Base-by-base conservation (phyloP, 2,888 invertebrate species). In the Acholoe squamosa region DNA sequence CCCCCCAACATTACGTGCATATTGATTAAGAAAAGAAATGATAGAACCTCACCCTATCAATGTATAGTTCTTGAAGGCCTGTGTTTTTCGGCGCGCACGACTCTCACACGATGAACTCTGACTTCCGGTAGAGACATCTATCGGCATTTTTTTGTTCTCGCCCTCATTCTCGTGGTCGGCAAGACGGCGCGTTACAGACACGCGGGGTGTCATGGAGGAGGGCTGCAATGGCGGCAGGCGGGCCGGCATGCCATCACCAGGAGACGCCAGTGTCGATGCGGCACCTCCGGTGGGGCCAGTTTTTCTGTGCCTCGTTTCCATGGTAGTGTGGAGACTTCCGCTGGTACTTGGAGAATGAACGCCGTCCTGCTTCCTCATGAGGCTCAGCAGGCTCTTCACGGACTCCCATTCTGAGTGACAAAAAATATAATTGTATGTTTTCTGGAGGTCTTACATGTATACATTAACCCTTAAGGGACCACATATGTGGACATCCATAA, bases 31-130 rank as follows among this genome's bases (percentile, higher is more conserved):
- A n/a, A n/a, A n/a, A n/a, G n/a, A n/a, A n/a, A n/a, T n/a, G n/a
- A n/a, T n/a, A n/a, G n/a, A 54, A 14, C 54, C 71, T 71, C 28
- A 71, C 71, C 71, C 71, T 71, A 71, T 71, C n/a, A 71, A 28
- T 71, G 71, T 71, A 25, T n/a, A 28, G 71, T 71, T 71, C 25
- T 71, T 71, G 71, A 71, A 71, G 28, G 28, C 71, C n/a, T 25
- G 25, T 16, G 71, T 71, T 28, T 71, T 0, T n/a, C 28, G 5
- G 12, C 31, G 25, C 71, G 71, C 71, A 3, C 28, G 71, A 0
- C 5, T 7, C 25, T 1, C 3, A 28, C 71, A 25, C 71, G 14
- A 0, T 14, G 71, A 71, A 61, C 61, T 19, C 19, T 61, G 22
- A 19, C 61, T 61, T 61, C 25, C 25, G 28, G 28, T 25, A 28